Evolutionary conservation across 2,113 vertebrate genomes (phyloP).

Genomic region (Struthidea cinerea): DNA sequence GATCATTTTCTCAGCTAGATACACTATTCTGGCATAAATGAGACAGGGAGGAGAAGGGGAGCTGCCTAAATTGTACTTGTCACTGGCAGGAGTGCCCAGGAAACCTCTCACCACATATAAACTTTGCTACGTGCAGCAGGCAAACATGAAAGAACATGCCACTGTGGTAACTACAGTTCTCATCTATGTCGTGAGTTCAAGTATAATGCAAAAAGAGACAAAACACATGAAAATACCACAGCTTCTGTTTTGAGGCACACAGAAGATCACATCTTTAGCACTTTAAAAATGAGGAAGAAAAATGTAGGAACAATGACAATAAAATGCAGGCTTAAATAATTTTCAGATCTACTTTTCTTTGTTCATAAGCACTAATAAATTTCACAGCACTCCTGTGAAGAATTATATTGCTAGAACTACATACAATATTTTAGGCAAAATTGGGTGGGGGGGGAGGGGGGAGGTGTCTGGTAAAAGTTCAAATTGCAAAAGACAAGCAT

Average conservation of each 20-base stretch:
- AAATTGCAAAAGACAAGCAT: neutral
- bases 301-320: neutral
- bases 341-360: neutral
- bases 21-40: neutral
- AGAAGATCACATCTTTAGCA: neutral
- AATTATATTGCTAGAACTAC: neutral
- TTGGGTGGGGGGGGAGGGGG: rapidly evolving
- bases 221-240: neutral
- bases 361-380: neutral
- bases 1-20: neutral
- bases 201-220: neutral
- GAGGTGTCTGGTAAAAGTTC: neutral
- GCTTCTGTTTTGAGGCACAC: neutral
- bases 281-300: neutral
- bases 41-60: neutral
- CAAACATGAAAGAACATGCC: neutral
- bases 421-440: neutral
- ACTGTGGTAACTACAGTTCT: neutral
- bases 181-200: neutral
- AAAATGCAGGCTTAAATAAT: neutral
- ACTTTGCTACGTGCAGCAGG: neutral
- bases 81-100: neutral
- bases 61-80: neutral
- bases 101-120: neutral
- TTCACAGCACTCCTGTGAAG: neutral